Conservation (phyloP, 2,797 vertebrate genomes). For the Propithecus deckenii region DNA sequence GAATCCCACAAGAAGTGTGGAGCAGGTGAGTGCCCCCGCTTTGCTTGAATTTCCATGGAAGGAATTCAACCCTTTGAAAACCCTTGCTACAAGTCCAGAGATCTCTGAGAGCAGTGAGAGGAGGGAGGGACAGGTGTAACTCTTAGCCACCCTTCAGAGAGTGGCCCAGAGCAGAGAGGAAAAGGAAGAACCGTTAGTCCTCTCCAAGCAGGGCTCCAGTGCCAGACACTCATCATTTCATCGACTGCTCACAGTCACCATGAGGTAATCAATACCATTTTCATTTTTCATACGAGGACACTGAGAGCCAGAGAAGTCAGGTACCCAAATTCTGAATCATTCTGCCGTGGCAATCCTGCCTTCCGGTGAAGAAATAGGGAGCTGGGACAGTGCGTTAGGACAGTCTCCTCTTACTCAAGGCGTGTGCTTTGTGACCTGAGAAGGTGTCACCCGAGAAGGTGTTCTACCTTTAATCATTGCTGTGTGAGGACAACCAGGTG, state of each 20-base stretch:
- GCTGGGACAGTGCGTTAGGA: rapidly evolving
- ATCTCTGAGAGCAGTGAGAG: background rate
- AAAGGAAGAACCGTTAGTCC: background rate
- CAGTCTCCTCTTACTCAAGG: background rate
- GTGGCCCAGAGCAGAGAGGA: background rate
- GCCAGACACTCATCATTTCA: background rate
- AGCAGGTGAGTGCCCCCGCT: background rate
- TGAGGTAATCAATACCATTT: background rate
- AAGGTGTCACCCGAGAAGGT: background rate
- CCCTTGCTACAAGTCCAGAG: background rate
- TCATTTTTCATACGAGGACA: background rate
- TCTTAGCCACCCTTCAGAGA: background rate
- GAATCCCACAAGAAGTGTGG: background rate
- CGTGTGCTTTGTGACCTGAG: background rate
- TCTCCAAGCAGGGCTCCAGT: background rate
- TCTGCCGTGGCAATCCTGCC: background rate
- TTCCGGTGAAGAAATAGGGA: background rate
- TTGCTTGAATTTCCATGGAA: background rate
- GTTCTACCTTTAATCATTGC: background rate
- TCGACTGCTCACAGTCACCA: background rate
- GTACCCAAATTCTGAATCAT: constrained; percentile 4
- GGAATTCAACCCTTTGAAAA: background rate
- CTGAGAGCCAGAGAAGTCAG: background rate
- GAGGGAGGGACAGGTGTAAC: background rate
- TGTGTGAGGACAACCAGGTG: background rate